Evolutionary conservation across 2,797 vertebrate genomes (phyloP).

Genomic region (Onychomys leucogaster): DNA sequence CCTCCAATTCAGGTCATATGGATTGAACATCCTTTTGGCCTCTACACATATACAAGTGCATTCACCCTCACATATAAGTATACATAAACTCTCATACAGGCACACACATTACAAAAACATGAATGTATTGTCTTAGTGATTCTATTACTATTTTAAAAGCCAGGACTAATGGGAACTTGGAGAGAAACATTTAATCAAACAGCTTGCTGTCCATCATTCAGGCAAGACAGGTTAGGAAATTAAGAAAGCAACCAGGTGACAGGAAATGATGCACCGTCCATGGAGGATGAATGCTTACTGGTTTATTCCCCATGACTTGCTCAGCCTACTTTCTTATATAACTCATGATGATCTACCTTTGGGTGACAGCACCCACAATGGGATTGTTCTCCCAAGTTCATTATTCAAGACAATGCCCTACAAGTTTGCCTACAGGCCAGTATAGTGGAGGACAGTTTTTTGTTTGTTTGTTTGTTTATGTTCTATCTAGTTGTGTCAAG

Average conservation of each 20-base stretch:
- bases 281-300: background rate
- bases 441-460: background rate
- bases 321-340: background rate
- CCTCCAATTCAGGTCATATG: background rate
- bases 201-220: background rate
- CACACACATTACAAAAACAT: background rate
- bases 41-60: background rate
- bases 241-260: background rate
- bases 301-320: background rate
- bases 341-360: background rate
- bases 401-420: background rate
- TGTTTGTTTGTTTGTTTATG: background rate
- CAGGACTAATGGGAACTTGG: background rate
- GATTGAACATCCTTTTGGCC: background rate
- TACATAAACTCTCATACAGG: background rate
- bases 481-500: background rate
- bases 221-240: background rate
- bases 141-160: background rate
- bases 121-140: background rate
- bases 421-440: background rate
- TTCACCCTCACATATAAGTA: background rate
- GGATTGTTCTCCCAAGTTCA: background rate
- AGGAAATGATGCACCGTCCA: background rate
- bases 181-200: background rate
- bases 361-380: background rate